Base-by-base conservation (phyloP, 2,113 vertebrate genomes). In the Neodon shergylaensis region DNA sequence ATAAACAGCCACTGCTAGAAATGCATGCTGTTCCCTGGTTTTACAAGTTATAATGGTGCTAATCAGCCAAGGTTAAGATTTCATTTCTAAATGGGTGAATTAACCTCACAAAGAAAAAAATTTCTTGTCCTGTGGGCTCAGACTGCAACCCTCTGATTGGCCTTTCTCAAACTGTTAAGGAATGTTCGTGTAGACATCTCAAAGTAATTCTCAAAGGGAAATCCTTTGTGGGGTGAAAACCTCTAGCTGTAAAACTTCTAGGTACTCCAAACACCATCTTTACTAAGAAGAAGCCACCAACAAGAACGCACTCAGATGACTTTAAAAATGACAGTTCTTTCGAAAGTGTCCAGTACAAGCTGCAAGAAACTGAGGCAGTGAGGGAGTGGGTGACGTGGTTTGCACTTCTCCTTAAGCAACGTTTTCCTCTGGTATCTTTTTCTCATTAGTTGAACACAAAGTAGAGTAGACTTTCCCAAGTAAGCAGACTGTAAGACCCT, bases 41-140 rank as follows among this genome's bases (percentile, higher is more conserved):
- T 82, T 73, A 44, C 28, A 78, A 49, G n/a, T 74, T 87, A 61
- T 74, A 93, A 61, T 70, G 72, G 3, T 68, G 31, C 73, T 77
- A 33, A 42, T 88, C 36, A 90, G 33, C 66, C 58, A 61, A 74
- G 14, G 16, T 94, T 93, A 76, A 92, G 70, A 73, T 95, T 95
- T 76, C 28, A 11, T 87, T 94, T 97, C 81, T 95, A 85, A 68
- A 54, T 90, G n/a, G 39, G 42, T 58, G 61, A 85, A 0, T 42
- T 78, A 58, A 14, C 1, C n/a, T 91, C 72, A 88, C 7, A 52
- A 49, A 88, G 44, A 17, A 47, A 77, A 77, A 39, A n/a, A 21
- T 21, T 8, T 10, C 78, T 13, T n/a, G 1, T 90, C 13, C 21
- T 26, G 14, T 68, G n/a, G 36, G 26, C 72, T 70, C 21, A 94